Evolutionary conservation across 2,797 vertebrate species (phyloP), one percentile per base, ranked within the genome.

Genomic region (Anabacerthia variegaticeps): DNA sequence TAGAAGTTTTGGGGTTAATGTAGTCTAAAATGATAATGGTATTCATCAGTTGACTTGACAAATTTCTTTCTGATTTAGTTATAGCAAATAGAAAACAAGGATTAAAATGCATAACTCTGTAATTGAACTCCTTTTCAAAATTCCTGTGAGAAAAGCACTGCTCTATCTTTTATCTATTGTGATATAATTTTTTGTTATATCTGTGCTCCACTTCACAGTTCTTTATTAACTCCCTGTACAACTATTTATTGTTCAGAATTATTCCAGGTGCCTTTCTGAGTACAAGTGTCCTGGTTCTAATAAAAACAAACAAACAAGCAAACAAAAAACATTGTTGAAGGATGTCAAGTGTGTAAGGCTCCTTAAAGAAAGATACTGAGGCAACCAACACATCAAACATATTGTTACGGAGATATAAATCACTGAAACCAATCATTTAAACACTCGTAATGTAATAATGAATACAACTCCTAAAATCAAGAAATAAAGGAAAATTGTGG

Each of bases 201-300:
- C 72, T 80, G 19, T 82, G 7, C 56, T 89, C 17, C 56, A 85
- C 76, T 95, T 91, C 77, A 48, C 41, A 67, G 43, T 85, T 48
- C 86, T 93, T 95, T 94, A 85, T 91, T 95, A 89, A 51, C 65
- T 95, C 49, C 18, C 54, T 88, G n/a, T 68, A 78, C 54, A 91
- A 85, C 56, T 93, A 49, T 96, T 96, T 95, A 82, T 66, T 80
- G 22, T 80, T 92, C 63, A 61, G 52, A 85, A 87, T 89, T 92
- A 85, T 61, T 85, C 77, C 44, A 85, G 41, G 20, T 79, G 21
- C 15, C 34, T 87, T 92, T 92, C 59, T 86, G 41, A 82, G 76
- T 72, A 59, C 24, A 89, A 92, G 68, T 49, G 74, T 63, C 17
- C 34, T 46, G 19, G 14, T 27, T 91, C 1, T 76, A 55, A 86